A percentile compares a stretch with the other conserved stretches of the same genome.
These are phyloP conservation scores for Brachionus rubens DNA, from an alignment of 1,140 invertebrate genomes.

Conservation along the genomic window DNA sequence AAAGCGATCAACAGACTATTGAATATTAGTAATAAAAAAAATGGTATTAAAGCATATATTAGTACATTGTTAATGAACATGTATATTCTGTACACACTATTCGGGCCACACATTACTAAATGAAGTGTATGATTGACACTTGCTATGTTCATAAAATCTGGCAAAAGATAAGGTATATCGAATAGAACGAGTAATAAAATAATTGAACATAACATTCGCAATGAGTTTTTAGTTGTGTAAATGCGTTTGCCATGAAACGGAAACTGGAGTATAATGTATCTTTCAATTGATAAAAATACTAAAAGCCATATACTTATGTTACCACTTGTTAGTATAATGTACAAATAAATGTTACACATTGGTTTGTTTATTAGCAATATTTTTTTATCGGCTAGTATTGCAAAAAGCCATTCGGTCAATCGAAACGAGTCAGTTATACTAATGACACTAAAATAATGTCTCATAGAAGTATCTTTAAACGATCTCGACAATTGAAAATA, in stretches of 20 bases:
- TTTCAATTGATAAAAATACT: conserved; percentile 41
- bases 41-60: conserved; percentile 32
- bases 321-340: conserved; percentile 1
- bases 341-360: background rate
- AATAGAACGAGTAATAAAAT: background rate
- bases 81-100: background rate
- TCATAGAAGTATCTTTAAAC: conserved; percentile 39
- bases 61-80: conserved; percentile 39
- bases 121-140: conserved; percentile 1
- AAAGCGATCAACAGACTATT: conserved; percentile 30
- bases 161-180: conserved; percentile 28
- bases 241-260: conserved; percentile 19
- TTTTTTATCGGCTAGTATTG: conserved; percentile 24
- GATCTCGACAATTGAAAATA: conserved; percentile 34
- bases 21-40: conserved; percentile 26
- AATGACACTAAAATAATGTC: conserved; percentile 41
- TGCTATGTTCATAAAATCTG: background rate
- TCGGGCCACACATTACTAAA: conserved; percentile 22
- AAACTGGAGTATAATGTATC: conserved; percentile 39
- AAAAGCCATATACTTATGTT: conserved; percentile 40
- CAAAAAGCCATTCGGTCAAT: conserved; percentile 27
- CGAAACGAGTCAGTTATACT: conserved; percentile 30
- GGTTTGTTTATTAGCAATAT: background rate
- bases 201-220: conserved; percentile 20
- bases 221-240: conserved; percentile 22